Conservation (phyloP, 1,140 invertebrate genomes). For the Drosophila novamexicana region DNA sequence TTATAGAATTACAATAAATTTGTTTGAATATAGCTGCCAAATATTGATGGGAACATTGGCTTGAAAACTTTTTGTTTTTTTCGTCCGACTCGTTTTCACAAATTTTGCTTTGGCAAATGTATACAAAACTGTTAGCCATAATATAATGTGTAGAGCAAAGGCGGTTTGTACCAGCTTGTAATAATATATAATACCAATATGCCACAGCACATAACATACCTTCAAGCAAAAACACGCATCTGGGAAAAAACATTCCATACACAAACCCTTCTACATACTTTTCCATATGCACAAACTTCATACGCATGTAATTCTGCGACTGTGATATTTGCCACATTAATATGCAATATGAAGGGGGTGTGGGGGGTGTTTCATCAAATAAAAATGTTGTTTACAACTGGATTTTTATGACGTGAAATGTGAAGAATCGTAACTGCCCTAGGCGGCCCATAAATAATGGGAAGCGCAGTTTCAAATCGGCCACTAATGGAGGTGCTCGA, state of each 20-base stretch:
- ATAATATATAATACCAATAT: background rate
- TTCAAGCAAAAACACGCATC: no score
- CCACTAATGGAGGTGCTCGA: conserved; percentile 34
- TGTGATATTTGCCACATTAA: background rate
- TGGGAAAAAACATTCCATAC: no score
- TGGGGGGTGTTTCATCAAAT: conserved; percentile 3
- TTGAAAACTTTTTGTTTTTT: no score
- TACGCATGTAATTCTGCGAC: background rate
- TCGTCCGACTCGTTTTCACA: no score
- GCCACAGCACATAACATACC: background rate
- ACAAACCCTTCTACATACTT: background rate
- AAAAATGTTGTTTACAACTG: conserved; percentile 23
- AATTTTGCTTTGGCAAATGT: no score
- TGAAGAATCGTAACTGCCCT: conserved; percentile 7
- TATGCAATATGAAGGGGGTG: background rate
- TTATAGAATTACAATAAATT: no score
- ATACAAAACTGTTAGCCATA: no score
- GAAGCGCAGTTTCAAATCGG: conserved; percentile 29
- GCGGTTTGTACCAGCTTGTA: background rate
- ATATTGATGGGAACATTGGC: no score
- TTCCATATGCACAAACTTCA: background rate
- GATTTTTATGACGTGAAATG: conserved; percentile 24
- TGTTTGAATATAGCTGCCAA: no score
- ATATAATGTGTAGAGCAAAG: no score
- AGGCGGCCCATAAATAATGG: conserved; percentile 27